Evolutionary conservation across 2,797 vertebrate genomes (phyloP).

Genomic region (Selene dorsalis): DNA sequence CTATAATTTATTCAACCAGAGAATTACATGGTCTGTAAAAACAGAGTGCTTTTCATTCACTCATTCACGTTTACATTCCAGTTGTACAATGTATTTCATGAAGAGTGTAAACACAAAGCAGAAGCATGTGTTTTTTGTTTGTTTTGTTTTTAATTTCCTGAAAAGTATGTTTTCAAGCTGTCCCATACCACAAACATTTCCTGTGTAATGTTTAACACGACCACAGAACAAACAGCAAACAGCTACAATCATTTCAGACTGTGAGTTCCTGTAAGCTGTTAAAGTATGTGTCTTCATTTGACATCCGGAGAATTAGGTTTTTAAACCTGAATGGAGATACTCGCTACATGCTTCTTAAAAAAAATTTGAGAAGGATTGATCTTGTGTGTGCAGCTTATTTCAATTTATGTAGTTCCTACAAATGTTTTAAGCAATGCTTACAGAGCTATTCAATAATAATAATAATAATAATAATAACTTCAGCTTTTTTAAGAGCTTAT

Average conservation of each 20-base stretch:
- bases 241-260: constrained; percentile 7
- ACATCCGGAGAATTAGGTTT: background rate
- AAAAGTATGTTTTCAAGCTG: background rate
- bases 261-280: constrained; percentile 21
- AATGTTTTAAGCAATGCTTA: background rate
- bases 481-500: background rate
- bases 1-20: constrained; percentile 15
- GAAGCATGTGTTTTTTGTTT: too few relatives aligned
- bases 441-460: background rate
- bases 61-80: background rate
- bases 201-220: background rate
- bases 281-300: constrained; percentile 28
- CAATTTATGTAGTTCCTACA: background rate
- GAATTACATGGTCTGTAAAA: constrained; percentile 17
- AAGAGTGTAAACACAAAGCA: background rate
- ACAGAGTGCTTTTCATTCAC: background rate
- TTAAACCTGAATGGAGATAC: background rate
- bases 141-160: background rate
- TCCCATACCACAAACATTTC: background rate
- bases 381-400: background rate
- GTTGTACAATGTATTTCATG: background rate
- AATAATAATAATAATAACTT: background rate
- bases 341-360: background rate
- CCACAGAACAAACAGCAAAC: background rate
- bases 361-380: background rate